Evolutionary conservation across 2,888 invertebrate genomes (phyloP), one percentile per base, ranked within the genome.

Genomic region (Lepidocyrtoides sp.): DNA sequence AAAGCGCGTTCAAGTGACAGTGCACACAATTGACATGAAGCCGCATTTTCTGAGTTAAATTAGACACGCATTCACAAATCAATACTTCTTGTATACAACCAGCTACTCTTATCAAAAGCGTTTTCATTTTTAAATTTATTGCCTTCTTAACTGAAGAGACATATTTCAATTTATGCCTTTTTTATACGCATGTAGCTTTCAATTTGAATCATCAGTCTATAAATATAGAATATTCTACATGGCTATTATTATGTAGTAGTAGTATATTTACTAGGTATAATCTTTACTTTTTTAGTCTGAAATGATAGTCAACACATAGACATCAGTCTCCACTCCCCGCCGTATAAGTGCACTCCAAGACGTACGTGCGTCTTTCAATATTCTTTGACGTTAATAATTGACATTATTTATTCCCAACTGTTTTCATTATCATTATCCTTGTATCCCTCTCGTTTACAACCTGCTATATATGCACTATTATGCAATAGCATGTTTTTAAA

Each of bases 391-490:
- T 54, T 69, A 41, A 83, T 72, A 84, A 77, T 48, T 69, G 72
- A 72, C 69, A 84, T 84, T 84, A 84, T 84, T 84, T 84, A 84
- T 84, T 66, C 69, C 12, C 32, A 57, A 36, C 51, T 17, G 36
- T 36, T 32, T 57, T 26, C 81, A 81, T 81, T 48, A 48, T 17
- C 81, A 81, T 81, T 81, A 44, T 77, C 36, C 23, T 77, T 2
- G 4, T 51, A 81, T 57, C 44, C 17, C 17, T 20, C 10, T 7
- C 57, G n/a, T 10, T 14, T 29, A 20, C 10, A 48, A 5, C 23
- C 20, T 14, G 26, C 77, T 23, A 32, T n/a, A 7, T 48, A 57
- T 54, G 12, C 17, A 2, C 17, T 10, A 81, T 81, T 81, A 81
- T 81, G 81, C 81, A 81, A 81, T 23, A 36, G 20, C 81, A 81